Evolutionary conservation across 2,113 vertebrate species (phyloP).

Genomic region (Crocuta crocuta): DNA sequence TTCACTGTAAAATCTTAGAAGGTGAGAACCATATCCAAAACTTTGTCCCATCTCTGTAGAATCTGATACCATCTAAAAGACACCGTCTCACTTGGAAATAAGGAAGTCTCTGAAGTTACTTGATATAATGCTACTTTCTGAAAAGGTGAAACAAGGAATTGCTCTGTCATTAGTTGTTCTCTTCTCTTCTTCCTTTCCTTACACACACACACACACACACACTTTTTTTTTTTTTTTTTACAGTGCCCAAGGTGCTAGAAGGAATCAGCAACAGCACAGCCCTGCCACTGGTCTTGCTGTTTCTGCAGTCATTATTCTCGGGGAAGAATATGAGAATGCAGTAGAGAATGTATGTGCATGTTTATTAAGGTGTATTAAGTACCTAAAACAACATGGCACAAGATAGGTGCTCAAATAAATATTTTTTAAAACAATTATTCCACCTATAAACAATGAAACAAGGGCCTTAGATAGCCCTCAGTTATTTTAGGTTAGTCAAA

Average conservation of each 20-base stretch:
- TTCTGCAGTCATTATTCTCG: not conserved
- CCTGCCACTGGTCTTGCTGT: not conserved
- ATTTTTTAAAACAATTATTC: slow-evolving; percentile 14
- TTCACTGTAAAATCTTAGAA: not conserved
- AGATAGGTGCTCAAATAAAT: not conserved
- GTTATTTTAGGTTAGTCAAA: slow-evolving; percentile 5
- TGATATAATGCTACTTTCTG: not conserved
- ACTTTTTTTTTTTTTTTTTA: not conserved
- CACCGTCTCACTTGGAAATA: not conserved
- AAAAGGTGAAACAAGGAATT: not conserved
- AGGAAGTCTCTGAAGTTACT: not conserved
- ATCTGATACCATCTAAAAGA: not conserved
- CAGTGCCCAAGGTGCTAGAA: not conserved
- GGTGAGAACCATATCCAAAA: not conserved
- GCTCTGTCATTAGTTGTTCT: not conserved
- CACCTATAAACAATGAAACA: not conserved
- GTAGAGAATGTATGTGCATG: not conserved
- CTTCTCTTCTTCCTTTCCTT: not conserved
- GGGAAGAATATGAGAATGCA: not conserved
- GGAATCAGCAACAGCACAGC: not conserved
- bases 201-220: too few species aligned
- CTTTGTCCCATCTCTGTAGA: not conserved
- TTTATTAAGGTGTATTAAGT: not conserved
- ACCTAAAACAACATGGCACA: not conserved
- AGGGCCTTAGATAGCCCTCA: slow-evolving; percentile 10